phyloP scores from a whole-genome alignment of 92 coral and sea anemone genomes.

The Parazoanthus darwini region DNA sequence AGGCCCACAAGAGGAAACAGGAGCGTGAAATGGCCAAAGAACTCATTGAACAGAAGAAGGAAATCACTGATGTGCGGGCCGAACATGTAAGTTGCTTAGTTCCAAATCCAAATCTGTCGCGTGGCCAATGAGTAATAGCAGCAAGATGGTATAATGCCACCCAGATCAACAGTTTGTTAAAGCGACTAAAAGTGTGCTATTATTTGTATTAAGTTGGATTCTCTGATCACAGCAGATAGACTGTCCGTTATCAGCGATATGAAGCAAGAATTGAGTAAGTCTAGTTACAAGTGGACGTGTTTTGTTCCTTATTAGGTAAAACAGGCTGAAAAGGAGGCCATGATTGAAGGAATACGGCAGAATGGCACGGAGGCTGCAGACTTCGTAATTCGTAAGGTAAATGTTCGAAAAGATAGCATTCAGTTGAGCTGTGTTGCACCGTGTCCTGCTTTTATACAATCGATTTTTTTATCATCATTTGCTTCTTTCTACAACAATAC shows the following conservation, averaged over 20 bases:
- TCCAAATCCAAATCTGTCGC: no score
- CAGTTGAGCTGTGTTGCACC: not conserved
- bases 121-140: no score
- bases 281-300: not conserved
- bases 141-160: no score
- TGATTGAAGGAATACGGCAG: conserved; percentile 95
- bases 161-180: no score
- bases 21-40: conserved; percentile 97
- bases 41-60: conserved; percentile 93
- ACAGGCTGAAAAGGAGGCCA: conserved; percentile 95
- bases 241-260: no score
- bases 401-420: not conserved
- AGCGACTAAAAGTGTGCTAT: no score
- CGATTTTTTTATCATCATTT: not conserved
- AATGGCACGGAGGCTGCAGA: conserved; percentile 97
- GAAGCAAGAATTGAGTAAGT: not conserved
- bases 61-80: conserved; percentile 85
- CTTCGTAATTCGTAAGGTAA: conserved; percentile 96
- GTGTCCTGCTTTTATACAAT: not conserved
- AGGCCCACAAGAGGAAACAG: conserved; percentile 86
- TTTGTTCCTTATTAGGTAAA: conserved; percentile 63
- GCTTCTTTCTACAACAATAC: not conserved
- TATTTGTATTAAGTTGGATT: no score
- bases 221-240: no score
- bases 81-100: conserved; percentile 69